phyloP scores from a whole-genome alignment of 2,113 vertebrate genomes.

The Gymnogyps californianus region DNA sequence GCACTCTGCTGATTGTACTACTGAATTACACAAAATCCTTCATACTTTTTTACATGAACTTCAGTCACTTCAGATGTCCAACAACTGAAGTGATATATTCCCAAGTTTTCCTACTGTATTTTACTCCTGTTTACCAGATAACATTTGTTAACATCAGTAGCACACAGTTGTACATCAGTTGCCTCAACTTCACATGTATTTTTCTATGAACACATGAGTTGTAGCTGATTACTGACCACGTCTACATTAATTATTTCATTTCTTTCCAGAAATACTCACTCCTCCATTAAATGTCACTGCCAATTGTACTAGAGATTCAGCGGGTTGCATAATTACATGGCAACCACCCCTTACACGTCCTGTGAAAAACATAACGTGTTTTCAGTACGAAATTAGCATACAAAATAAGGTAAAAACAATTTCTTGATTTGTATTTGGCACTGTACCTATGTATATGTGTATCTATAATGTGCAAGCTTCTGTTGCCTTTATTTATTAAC shows the following conservation, averaged over 20 bases:
- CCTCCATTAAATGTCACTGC: constrained; percentile 30
- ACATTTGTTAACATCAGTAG: neutral
- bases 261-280: constrained; percentile 43
- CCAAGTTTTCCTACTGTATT: neutral
- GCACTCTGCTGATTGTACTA: neutral
- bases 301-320: neutral
- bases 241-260: neutral
- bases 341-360: neutral
- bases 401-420: constrained; percentile 20
- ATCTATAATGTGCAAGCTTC: neutral
- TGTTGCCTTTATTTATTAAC: neutral
- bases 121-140: neutral
- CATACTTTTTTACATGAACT: neutral
- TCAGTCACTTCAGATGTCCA: neutral
- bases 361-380: fast-evolving
- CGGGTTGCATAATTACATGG: neutral
- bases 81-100: neutral
- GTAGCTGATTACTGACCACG: neutral
- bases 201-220: neutral
- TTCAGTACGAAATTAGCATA: constrained; percentile 52
- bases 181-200: neutral
- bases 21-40: neutral
- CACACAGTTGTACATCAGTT: neutral
- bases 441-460: fast-evolving
- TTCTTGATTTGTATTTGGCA: neutral